phyloP scores from a whole-genome alignment of 2,888 invertebrate species.

The Spatulosminthurus flaviceps region DNA sequence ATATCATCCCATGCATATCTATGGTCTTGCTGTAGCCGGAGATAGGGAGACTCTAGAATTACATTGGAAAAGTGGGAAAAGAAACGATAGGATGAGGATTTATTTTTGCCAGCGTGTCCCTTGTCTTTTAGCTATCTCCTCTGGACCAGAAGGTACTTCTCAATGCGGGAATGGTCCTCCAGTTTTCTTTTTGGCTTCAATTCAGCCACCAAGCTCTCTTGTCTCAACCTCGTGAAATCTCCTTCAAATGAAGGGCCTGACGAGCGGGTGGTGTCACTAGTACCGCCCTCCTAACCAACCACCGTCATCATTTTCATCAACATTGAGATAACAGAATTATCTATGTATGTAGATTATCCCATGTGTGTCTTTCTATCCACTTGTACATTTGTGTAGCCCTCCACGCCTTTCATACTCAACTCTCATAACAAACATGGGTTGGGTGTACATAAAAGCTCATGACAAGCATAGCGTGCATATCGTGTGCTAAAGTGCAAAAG shows the following conservation, averaged over 20 bases:
- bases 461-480: no score
- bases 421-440: no score
- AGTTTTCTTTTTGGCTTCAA: slow-evolving; percentile 8
- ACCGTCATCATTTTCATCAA: slow-evolving; percentile 23
- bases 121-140: slow-evolving; percentile 1
- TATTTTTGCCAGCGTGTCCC: slow-evolving; percentile 38
- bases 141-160: slow-evolving; percentile 23
- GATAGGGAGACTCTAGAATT: not conserved
- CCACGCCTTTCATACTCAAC: no score
- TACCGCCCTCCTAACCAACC: not conserved
- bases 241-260: not conserved
- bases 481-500: no score
- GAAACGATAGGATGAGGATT: slow-evolving; percentile 39
- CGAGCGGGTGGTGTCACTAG: slow-evolving; percentile 2
- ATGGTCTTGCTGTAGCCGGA: no score
- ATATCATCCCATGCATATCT: no score
- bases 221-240: not conserved
- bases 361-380: no score
- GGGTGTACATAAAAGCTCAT: no score
- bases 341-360: no score
- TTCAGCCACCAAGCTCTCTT: slow-evolving; percentile 11
- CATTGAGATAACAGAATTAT: not conserved
- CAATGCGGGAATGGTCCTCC: slow-evolving; percentile 16
- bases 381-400: no score
- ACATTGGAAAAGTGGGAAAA: slow-evolving; percentile 25